phyloP scores from a whole-genome alignment of 2,888 invertebrate genomes.

The Sesia bembeciformis region DNA sequence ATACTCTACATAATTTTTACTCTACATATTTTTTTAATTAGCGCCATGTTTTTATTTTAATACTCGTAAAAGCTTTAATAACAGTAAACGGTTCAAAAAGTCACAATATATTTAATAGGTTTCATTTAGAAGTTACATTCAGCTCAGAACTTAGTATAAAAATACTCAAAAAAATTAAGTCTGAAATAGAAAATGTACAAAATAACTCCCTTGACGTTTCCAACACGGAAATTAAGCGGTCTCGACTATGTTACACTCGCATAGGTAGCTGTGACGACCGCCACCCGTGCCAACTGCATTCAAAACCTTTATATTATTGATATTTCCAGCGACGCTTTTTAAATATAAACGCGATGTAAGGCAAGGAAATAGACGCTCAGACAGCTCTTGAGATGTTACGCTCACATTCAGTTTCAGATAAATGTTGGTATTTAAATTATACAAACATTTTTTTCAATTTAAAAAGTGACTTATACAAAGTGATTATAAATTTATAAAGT shows the following conservation, averaged over 20 bases:
- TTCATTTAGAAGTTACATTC: too few relatives aligned
- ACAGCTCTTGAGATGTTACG: neutral
- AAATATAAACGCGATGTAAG: neutral
- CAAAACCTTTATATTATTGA: constrained; percentile 3
- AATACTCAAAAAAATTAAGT: too few relatives aligned
- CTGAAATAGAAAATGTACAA: neutral
- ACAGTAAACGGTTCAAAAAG: too few relatives aligned
- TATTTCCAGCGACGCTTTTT: constrained; percentile 3
- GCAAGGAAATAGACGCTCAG: neutral
- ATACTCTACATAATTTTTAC: too few relatives aligned
- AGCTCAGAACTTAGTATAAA: too few relatives aligned
- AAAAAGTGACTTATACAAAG: too few relatives aligned
- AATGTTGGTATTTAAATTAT: neutral
- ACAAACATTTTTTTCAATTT: too few relatives aligned
- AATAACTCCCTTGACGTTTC: constrained; percentile 14
- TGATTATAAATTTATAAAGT: too few relatives aligned
- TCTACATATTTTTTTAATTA: too few relatives aligned
- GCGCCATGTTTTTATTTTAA: too few relatives aligned
- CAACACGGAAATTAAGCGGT: constrained; percentile 28
- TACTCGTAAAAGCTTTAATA: too few relatives aligned
- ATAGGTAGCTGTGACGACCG: neutral
- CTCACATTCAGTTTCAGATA: neutral
- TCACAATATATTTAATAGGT: too few relatives aligned
- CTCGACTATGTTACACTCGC: neutral
- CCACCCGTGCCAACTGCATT: constrained; percentile 1